Evolutionary conservation across 2,797 vertebrate species (phyloP).

Genomic region (Pelochelys cantorii): DNA sequence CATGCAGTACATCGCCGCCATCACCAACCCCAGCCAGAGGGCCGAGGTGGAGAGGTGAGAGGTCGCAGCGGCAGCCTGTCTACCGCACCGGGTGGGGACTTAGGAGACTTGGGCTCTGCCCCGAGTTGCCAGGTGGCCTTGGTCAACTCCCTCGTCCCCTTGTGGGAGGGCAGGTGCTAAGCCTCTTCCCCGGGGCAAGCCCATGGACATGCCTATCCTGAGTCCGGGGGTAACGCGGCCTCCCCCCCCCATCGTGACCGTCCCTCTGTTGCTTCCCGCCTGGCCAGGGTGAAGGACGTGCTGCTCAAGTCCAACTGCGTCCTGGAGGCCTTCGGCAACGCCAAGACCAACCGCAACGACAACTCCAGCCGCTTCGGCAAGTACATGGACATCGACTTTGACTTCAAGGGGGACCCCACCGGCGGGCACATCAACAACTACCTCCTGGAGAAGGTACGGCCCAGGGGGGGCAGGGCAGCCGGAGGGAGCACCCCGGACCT

Average conservation of each 20-base stretch:
- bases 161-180: neutral
- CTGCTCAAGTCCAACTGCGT: slow-evolving; percentile 94
- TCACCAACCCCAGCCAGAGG: slow-evolving; percentile 92
- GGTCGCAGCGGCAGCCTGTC: neutral
- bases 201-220: fast-evolving
- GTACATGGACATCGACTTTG: slow-evolving; percentile 98
- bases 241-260: fast-evolving
- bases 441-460: slow-evolving; percentile 92
- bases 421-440: slow-evolving; percentile 97
- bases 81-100: neutral
- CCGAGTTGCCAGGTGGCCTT: neutral
- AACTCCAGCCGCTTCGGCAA: slow-evolving; percentile 96
- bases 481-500: neutral
- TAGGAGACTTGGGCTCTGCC: neutral
- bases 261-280: fast-evolving
- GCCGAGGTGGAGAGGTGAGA: slow-evolving; percentile 92
- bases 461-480: neutral
- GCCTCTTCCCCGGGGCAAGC: neutral
- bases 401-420: slow-evolving; percentile 94
- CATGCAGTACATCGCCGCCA: slow-evolving; percentile 95
- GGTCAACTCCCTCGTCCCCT: neutral
- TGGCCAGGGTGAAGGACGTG: slow-evolving; percentile 88
- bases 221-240: neutral
- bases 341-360: slow-evolving; percentile 94
- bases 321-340: slow-evolving; percentile 93